phyloP scores from a whole-genome alignment of 2,113 vertebrate genomes.

The Pipra filicauda region DNA sequence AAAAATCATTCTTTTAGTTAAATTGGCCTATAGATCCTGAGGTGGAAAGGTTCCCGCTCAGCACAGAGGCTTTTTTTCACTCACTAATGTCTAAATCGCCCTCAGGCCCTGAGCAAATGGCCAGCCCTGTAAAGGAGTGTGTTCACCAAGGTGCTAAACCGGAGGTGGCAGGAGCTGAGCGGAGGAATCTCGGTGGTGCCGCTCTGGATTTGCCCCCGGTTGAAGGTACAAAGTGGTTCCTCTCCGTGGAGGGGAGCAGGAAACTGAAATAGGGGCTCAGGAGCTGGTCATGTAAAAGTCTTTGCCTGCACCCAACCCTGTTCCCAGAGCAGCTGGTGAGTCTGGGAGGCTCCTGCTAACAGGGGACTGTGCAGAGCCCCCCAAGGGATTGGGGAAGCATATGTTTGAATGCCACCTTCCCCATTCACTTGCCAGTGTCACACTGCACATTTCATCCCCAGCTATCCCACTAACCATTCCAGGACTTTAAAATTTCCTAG shows the following conservation, averaged over 20 bases:
- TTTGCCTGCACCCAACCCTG: conserved; percentile 69
- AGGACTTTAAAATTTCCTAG: rapidly evolving
- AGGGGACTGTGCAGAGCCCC: conserved; percentile 43
- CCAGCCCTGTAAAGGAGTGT: conserved; percentile 73
- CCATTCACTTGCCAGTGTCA: neutral
- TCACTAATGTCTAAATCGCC: conserved; percentile 23
- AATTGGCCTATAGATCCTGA: neutral
- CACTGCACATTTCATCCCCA: neutral
- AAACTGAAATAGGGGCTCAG: conserved; percentile 53
- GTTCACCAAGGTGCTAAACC: conserved; percentile 70
- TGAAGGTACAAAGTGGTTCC: conserved; percentile 57
- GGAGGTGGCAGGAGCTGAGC: conserved; percentile 71
- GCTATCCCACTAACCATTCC: neutral
- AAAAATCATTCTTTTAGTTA: neutral
- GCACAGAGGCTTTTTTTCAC: neutral
- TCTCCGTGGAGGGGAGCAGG: conserved; percentile 44
- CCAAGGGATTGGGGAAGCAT: neutral
- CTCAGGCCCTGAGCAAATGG: conserved; percentile 68
- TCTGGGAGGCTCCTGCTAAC: conserved; percentile 59
- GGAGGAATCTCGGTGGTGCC: conserved; percentile 68
- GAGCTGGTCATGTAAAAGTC: conserved; percentile 65
- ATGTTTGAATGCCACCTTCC: neutral
- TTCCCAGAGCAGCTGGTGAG: conserved; percentile 71
- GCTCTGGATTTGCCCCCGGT: conserved; percentile 64
- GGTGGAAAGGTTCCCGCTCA: neutral